These are phyloP conservation scores for Bos javanicus DNA, from an alignment of 2,113 vertebrate genomes.

Conservation along the genomic window DNA sequence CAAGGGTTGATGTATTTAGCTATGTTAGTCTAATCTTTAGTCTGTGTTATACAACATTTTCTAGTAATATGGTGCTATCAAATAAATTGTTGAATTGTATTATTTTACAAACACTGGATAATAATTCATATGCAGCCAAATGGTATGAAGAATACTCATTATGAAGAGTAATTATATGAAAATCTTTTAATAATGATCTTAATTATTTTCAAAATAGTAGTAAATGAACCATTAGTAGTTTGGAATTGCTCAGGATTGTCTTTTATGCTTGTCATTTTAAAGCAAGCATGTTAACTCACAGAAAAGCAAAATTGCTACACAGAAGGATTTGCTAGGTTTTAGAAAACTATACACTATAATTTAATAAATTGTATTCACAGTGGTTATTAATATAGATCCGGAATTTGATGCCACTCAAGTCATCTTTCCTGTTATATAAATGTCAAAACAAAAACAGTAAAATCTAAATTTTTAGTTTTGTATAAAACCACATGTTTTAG, in stretches of 20 bases:
- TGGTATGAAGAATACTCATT: conserved; percentile 8
- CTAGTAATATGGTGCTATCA: not conserved
- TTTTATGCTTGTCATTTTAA: conserved; percentile 16
- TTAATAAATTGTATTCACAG: conserved; percentile 23
- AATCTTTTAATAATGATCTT: conserved; percentile 21
- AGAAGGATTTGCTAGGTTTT: not conserved
- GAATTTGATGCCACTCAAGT: conserved; percentile 13
- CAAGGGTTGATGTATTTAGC: not conserved
- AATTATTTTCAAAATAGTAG: conserved; percentile 45
- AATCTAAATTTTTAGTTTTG: not conserved
- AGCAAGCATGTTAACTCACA: conserved; percentile 13
- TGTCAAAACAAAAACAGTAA: not conserved
- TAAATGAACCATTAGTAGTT: not conserved
- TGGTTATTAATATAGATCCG: not conserved
- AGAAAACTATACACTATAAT: not conserved
- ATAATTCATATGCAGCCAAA: not conserved
- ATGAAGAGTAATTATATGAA: conserved; percentile 30
- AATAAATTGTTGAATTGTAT: conserved; percentile 15
- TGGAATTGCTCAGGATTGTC: not conserved
- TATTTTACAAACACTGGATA: conserved; percentile 10
- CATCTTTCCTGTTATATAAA: not conserved
- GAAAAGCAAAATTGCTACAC: not conserved
- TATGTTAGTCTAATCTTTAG: not conserved
- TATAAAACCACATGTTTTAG: conserved; percentile 31
- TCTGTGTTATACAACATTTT: not conserved